These are phyloP conservation scores for Hesperia comma DNA, from an alignment of 2,888 invertebrate genomes.

Conservation along the genomic window DNA sequence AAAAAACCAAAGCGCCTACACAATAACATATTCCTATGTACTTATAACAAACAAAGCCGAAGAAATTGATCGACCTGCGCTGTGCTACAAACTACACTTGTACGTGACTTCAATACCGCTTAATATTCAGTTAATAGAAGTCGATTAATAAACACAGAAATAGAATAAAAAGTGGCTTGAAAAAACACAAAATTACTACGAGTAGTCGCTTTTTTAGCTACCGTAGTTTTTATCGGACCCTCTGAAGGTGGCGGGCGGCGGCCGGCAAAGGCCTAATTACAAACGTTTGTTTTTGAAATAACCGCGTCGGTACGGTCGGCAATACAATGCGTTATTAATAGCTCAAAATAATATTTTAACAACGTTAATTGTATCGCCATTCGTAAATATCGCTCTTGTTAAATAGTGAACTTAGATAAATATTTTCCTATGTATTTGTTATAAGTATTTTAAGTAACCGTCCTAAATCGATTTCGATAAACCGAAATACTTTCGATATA, in stretches of 20 bases:
- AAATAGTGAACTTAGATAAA: no score
- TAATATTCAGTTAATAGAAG: slow-evolving; percentile 39
- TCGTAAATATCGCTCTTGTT: neutral
- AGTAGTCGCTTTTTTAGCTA: slow-evolving; percentile 62
- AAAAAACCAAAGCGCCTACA: neutral
- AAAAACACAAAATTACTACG: slow-evolving; percentile 57
- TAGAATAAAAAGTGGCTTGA: slow-evolving; percentile 46
- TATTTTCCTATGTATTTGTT: no score
- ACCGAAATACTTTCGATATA: no score
- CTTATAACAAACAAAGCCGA: slow-evolving; percentile 21
- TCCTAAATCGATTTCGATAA: no score
- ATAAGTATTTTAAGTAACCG: no score
- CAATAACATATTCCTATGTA: slow-evolving; percentile 21
- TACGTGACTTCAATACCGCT: slow-evolving; percentile 35
- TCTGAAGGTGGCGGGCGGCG: slow-evolving; percentile 54
- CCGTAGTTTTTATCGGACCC: slow-evolving; percentile 63
- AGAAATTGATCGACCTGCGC: slow-evolving; percentile 9
- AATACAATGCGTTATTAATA: slow-evolving; percentile 44
- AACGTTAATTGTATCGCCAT: neutral
- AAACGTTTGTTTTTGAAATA: slow-evolving; percentile 79
- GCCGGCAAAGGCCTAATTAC: slow-evolving; percentile 71
- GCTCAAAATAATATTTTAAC: neutral
- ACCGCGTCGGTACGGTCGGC: slow-evolving; percentile 64
- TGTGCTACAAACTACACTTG: slow-evolving; percentile 28
- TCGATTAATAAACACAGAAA: slow-evolving; percentile 43